Evolutionary conservation across 1,140 invertebrate genomes (phyloP), one percentile per base, ranked within the genome.

Genomic region (Fopius arisanus): DNA sequence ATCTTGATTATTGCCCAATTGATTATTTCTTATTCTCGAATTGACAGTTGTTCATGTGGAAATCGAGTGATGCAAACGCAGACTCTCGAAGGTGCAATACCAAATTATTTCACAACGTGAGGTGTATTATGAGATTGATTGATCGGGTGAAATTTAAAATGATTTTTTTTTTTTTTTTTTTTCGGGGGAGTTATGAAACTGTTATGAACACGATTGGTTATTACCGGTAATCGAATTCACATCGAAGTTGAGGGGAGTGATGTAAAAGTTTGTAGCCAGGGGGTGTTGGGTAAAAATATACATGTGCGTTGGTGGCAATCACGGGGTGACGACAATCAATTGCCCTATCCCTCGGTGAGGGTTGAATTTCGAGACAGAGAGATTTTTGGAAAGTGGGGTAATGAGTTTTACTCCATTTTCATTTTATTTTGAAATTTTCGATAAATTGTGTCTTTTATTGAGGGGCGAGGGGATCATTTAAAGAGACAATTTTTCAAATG

Each of bases 101-200:
- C 16, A 28, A 59, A 59, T 59, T 28, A 59, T 59, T 59, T 23
- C 54, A 28, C 23, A 59, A 59, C 23, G 23, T 26, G 33, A 37
- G 33, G 6, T 59, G 54, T 59, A 59, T 59, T 59, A 59, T 59
- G 23, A n/a, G 54, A 59, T 59, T 19, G 54, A 59, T 59, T 59
- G 54, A 59, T 59, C 19, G 54, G 23, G 23, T 26, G 19, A 59
- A 26, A 26, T 59, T 59, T 59, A 59, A 59, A 59, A 19, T 59
- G 23, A 26, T 59, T 6, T 54, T 54, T 54, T 23, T 14, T 3
- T 28, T 59, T 59, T 59, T 26, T 59, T 59, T 59, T 28, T 26
- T 59, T 59, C 14, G 9, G 6, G 7, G 23, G 23, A 26, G 54
- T 59, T 59, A 26, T 23, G 19, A 23, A 59, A 59, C 19, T 26